Evolutionary conservation across 2,797 vertebrate genomes (phyloP), one percentile per base, ranked within the genome.

Genomic region (Channa striata): DNA sequence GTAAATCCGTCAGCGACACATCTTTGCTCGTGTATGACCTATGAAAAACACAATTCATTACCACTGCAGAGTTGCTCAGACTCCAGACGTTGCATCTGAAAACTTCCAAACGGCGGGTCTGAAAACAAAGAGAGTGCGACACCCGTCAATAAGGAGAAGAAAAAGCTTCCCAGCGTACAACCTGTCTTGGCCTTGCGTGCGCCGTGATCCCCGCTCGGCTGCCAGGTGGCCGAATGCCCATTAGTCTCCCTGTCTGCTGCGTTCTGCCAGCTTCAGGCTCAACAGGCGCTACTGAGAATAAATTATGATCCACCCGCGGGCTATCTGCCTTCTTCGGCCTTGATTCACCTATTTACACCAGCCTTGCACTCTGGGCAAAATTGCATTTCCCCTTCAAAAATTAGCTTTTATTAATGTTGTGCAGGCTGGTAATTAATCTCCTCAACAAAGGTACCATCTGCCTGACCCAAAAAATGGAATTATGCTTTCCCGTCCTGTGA

Each of bases 381-480:
- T 90, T 91, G 82, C 78, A 87, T 89, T 89, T 84, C 89, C 77
- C 78, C 80, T 90, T 91, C 89, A 91, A 91, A 93, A 93, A 91
- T 93, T 93, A 91, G 84, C 90, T 63, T 93, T 84, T 93, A 94
- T 94, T 94, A 94, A 94, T 93, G 88, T 84, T 81, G 70, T 78
- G 68, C 81, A 68, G 80, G 80, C 19, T 59, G 58, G 84, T 90
- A 93, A 93, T 94, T 94, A 92, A 93, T 94, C 93, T 93, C 82
- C 78, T 78, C 85, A 89, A 91, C 87, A 93, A 91, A 92, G 87
- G 84, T 70, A 93, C 93, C 93, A 93, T 93, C 92, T 93, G 93
- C 91, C 84, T 90, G 90, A 92, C 92, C 90, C 83, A 71, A 89
- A 89, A 92, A 89, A 88, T 85, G 66, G 51, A 93, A 91, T 91